These are phyloP conservation scores for Dinothrombium tinctorium DNA, from an alignment of 1,140 invertebrate species.

Conservation along the genomic window DNA sequence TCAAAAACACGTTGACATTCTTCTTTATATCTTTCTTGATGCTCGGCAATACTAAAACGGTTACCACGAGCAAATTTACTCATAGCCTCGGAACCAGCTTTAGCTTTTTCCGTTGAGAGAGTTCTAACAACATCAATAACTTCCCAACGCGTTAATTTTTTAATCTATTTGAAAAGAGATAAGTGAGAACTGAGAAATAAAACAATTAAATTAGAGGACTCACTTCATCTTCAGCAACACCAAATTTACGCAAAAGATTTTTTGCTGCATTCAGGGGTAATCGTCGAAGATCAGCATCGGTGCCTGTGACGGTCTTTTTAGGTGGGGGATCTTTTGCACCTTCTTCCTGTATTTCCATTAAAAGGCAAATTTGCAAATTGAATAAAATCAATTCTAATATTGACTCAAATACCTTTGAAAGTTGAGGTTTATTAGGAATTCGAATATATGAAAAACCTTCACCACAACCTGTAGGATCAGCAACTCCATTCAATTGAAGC, in stretches of 20 bases:
- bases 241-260: slow-evolving; percentile 76
- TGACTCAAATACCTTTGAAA: slow-evolving; percentile 19
- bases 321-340: slow-evolving; percentile 41
- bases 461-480: slow-evolving; percentile 80
- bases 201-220: too few species aligned
- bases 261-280: slow-evolving; percentile 91
- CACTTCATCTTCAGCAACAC: slow-evolving; percentile 90
- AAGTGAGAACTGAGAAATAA: slow-evolving; percentile 12
- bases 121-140: slow-evolving; percentile 90
- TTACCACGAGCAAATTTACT: slow-evolving; percentile 96
- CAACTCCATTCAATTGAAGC: slow-evolving; percentile 69
- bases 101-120: slow-evolving; percentile 91
- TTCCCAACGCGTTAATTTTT: slow-evolving; percentile 92
- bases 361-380: too few species aligned
- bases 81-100: slow-evolving; percentile 58
- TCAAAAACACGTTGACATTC: slow-evolving; percentile 97
- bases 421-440: slow-evolving; percentile 71
- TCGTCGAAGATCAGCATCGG: slow-evolving; percentile 86
- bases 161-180: too few species aligned
- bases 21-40: slow-evolving; percentile 95
- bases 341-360: too few species aligned
- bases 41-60: slow-evolving; percentile 90
- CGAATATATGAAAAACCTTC: slow-evolving; percentile 92
- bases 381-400: slow-evolving; percentile 6
- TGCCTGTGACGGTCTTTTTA: slow-evolving; percentile 91